Percentiles rank a stretch among this genome's conserved stretches.
Evolutionary conservation across 2,113 vertebrate genomes (phyloP).

Genomic region (Neomonachus schauinslandi): DNA sequence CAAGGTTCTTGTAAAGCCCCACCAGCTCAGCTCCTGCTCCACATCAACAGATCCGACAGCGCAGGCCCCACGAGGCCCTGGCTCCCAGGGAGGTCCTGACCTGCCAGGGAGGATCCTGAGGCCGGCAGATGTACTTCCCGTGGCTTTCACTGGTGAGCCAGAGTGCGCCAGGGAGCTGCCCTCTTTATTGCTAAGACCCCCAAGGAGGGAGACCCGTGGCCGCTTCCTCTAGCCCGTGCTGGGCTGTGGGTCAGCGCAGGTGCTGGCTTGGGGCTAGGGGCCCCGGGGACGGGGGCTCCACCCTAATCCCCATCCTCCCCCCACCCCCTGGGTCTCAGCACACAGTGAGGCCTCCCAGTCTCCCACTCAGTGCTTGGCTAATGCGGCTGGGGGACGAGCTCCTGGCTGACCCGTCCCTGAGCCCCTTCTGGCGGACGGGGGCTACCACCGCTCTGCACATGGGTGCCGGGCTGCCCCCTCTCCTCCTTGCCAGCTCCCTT

Average conservation of each 20-base stretch:
- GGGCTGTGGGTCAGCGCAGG: background rate
- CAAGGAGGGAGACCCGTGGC: background rate
- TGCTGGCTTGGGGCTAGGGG: background rate
- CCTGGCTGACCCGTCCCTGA: no score
- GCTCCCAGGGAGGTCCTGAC: rapidly evolving
- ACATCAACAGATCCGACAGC: background rate
- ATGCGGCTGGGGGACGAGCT: background rate
- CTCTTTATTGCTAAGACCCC: background rate
- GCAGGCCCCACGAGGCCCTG: background rate
- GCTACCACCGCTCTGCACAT: rapidly evolving
- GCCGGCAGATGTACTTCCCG: background rate
- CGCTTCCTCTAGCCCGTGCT: background rate
- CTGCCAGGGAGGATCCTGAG: background rate
- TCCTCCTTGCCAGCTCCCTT: background rate
- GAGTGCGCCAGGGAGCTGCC: background rate
- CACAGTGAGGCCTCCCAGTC: background rate
- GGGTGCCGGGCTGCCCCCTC: no score
- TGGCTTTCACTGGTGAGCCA: background rate
- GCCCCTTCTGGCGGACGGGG: background rate
- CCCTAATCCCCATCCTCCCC: background rate
- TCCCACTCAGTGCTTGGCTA: background rate
- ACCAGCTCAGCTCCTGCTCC: background rate
- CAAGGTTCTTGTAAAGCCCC: background rate
- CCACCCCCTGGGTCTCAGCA: background rate
- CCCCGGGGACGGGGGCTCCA: no score